Base-by-base conservation (phyloP, 2,113 vertebrate genomes). In the Calidris pygmaea region DNA sequence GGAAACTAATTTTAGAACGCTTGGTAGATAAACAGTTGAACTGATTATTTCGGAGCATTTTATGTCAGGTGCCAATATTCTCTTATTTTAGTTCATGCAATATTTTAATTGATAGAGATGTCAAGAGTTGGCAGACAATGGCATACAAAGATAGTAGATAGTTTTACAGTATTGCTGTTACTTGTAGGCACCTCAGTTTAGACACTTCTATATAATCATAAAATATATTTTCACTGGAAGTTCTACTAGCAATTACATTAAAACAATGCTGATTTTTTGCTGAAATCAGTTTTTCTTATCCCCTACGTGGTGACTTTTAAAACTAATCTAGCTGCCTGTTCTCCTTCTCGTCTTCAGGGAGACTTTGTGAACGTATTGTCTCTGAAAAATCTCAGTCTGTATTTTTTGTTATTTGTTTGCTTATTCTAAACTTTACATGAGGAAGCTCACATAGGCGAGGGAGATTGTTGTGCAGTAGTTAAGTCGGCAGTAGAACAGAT, bases 1-100 rank as follows among this genome's bases (percentile, higher is more conserved):
- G 45, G 85, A 80, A 90, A 27, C 67, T 95, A 90, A 91, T 87
- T 96, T 94, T 93, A 95, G 83, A 85, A 34, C 29, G 34, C 71
- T 74, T 71, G 41, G 32, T 87, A 85, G 89, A 92, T 81, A 83
- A 90, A 55, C 56, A 47, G 11, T 79, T 52, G 60, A 68, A 23
- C 56, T 53, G 27, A 37, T 78, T 72, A 47, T 72, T 94, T 85
- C 34, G 39, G 47, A 65, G 27, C 11, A 45, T 81, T 94, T 93
- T 60, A 60, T 35, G 43, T n/a, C 34, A 29, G 9, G 10, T 76
- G 37, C 55, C 58, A 56, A 14, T 52, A 52, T 72, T 68, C 1
- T 77, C 30, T 78, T 66, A 26, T 53, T 89, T 90, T 87, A 55
- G 19, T 63, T 52, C 15, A 3, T 78, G 26, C 9, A 16, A 3